Evolutionary conservation across 2,113 vertebrate species (phyloP), one percentile per base, ranked within the genome.

Genomic region (Ovis canadensis): DNA sequence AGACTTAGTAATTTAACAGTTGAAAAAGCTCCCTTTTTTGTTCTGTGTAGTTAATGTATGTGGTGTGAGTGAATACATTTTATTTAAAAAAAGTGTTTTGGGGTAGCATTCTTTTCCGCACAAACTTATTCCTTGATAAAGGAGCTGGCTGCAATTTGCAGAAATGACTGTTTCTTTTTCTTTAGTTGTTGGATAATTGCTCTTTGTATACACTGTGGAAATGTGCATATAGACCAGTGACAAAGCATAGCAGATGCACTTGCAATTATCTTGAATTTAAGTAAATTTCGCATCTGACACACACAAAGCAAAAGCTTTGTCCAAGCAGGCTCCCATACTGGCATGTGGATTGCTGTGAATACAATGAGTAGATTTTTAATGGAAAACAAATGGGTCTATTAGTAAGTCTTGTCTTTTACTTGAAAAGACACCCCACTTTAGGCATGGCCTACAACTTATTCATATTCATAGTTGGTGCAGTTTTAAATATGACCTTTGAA

Each of bases 281-380:
- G 97, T 98, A 98, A 98, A 97, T 98, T 98, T 97, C 97, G 91
- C n/a, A 33, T 97, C 96, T 96, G 91, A 97, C 97, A 97, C 90
- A 98, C 97, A 98, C 97, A 98, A 98, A 98, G 98, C 98, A 96
- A 97, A 98, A 4, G 85, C 98, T 98, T 98, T 97, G 97, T 98
- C 97, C 96, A 94, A 88, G 96, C 93, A 88, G 95, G 83, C 97
- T 97, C 57, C 31, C 97, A 92, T 85, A 96, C 90, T 97, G 97
- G 97, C 96, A 57, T 96, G 95, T 83, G 84, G 98, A 97, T 94
- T 77, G 91, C 96, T 94, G 80, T 60, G 94, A 97, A 97, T 92
- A 98, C 98, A 98, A 98, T 98, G 96, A 97, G 89, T 96, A 96
- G 98, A 97, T 96, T 98, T 98, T 98, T 98, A 98, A 98, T 97